Percentiles rank a stretch among this genome's conserved stretches.
phyloP scores from a whole-genome alignment of 2,797 vertebrate species.

The Peromyscus eremicus region DNA sequence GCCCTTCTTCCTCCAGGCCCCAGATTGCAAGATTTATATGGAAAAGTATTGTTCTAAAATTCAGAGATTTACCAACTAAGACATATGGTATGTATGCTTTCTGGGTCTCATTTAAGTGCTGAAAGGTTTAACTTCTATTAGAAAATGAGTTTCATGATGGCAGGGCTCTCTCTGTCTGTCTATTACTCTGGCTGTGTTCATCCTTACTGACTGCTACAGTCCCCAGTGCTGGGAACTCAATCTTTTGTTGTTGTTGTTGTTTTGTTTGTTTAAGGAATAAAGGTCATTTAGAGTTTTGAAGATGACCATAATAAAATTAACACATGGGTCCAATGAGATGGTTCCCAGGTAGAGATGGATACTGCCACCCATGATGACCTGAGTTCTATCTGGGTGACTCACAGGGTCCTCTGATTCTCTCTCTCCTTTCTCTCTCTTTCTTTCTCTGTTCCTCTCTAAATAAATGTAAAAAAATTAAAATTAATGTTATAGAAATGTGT shows the following conservation, averaged over 20 bases:
- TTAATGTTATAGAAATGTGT: constrained; percentile 53
- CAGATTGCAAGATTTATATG: background rate
- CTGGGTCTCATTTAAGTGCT: constrained; percentile 54
- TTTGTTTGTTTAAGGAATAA: background rate
- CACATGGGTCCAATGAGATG: background rate
- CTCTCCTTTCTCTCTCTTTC: background rate
- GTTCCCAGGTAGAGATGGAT: background rate
- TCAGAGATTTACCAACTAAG: constrained; percentile 51
- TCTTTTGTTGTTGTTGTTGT: background rate
- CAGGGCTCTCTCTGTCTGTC: background rate
- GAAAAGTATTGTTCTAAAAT: constrained; percentile 48
- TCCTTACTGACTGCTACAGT: background rate
- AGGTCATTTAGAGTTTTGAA: constrained; percentile 58
- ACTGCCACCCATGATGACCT: background rate
- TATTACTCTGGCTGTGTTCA: background rate
- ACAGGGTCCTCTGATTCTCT: background rate
- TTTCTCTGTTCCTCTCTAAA: background rate
- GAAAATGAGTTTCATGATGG: background rate
- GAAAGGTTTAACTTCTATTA: constrained; percentile 50
- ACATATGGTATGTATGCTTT: background rate
- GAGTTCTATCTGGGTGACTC: background rate
- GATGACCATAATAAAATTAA: constrained; percentile 57
- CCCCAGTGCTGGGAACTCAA: background rate
- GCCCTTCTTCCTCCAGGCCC: background rate
- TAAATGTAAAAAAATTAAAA: background rate